phyloP scores from a whole-genome alignment of 2,888 invertebrate genomes.

The Dasysyrphus tricinctus region DNA sequence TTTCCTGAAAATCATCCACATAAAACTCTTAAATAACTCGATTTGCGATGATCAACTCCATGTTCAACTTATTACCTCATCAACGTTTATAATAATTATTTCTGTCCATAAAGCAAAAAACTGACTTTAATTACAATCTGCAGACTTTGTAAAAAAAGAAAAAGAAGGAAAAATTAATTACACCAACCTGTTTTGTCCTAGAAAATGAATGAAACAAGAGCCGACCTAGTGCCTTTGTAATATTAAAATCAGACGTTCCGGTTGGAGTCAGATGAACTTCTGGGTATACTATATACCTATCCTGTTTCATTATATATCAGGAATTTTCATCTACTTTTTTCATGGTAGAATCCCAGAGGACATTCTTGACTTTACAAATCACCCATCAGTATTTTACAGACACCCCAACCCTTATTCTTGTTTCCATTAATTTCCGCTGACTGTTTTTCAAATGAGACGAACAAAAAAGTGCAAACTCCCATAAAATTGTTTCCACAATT shows the following conservation, averaged over 20 bases:
- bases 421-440: constrained; percentile 73
- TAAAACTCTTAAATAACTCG: constrained; percentile 1
- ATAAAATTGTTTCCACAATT: constrained; percentile 69
- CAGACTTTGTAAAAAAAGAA: not conserved
- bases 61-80: not conserved
- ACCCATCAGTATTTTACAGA: not conserved
- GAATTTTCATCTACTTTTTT: constrained; percentile 25
- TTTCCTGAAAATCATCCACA: not conserved
- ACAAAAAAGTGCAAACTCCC: constrained; percentile 31
- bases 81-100: constrained; percentile 8
- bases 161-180: constrained; percentile 12
- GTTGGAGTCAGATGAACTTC: constrained; percentile 14
- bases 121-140: constrained; percentile 13
- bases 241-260: constrained; percentile 21
- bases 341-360: not conserved
- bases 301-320: constrained; percentile 10
- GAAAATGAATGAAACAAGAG: not conserved
- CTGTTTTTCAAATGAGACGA: constrained; percentile 16
- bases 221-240: not conserved
- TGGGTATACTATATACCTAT: constrained; percentile 7
- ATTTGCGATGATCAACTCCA: not conserved
- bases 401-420: not conserved
- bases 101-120: not conserved
- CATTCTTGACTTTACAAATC: constrained; percentile 7
- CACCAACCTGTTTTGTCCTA: not conserved